Evolutionary conservation across 2,888 invertebrate genomes (phyloP), one percentile per base, ranked within the genome.

Genomic region (Nomada hirtipes): DNA sequence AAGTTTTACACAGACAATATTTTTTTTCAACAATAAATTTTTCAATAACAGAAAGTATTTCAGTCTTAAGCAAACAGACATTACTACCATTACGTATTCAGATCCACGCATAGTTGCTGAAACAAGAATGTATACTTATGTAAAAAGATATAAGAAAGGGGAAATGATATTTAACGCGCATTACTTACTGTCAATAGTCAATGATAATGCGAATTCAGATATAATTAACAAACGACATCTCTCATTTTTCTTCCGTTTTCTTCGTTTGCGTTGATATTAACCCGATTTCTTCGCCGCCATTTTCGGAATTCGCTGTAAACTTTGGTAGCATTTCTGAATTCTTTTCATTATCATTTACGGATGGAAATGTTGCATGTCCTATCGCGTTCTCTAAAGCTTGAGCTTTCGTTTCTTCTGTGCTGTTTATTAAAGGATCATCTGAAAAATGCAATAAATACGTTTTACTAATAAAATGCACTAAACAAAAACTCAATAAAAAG

Each of bases 261-360:
- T 55, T 36, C 29, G 36, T 36, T 36, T 36, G 36, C 36, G 36
- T 36, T 36, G 36, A 36, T 36, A 36, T 36, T 36, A 36, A 36
- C 7, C 9, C 36, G 36, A 36, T 36, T 57, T 76, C 70, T 57
- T 82, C 83, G 2, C 18, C 18, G 18, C 7, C n/a, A 2, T 26
- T n/a, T 29, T 53, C 67, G 2, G 63, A 47, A n/a, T 76, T 55
- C 50, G 18, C 20, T 18, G 26, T 15, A 23, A 29, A 13, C 4
- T 52, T 57, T 0, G 42, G 4, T 20, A 26, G 7, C 4, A 23
- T 64, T 15, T 64, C 50, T 29, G n/a, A 23, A 13, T 44, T 13
- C 11, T 68, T 50, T 44, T 47, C 63, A 36, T 53, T 15, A 23
- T 64, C 50, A 10, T 26, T 44, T 0, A 29, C 0, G 26, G 4